Conservation (phyloP, 1,140 invertebrate species). For the Muscidifurax raptorellus region DNA sequence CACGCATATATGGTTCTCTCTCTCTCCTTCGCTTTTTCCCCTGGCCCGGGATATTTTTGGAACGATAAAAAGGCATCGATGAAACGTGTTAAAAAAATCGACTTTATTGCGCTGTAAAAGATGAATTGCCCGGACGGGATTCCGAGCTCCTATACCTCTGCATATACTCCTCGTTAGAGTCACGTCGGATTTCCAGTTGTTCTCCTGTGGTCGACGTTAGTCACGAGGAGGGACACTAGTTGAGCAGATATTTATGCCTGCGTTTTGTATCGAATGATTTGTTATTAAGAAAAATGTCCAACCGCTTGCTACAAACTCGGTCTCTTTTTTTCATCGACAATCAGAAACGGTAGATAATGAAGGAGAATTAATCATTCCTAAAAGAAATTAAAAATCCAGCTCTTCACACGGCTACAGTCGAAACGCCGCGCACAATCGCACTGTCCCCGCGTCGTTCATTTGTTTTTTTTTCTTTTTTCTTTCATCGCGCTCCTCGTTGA, state of each 20-base stretch:
- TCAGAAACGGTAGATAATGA: too few species aligned
- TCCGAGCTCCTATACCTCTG: not conserved
- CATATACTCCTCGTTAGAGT: constrained; percentile 6
- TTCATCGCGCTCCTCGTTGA: not conserved
- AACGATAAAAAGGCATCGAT: constrained; percentile 44
- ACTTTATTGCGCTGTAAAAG: constrained; percentile 12
- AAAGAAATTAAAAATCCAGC: too few species aligned
- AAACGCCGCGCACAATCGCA: too few species aligned
- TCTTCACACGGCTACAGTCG: not conserved
- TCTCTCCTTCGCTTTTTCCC: constrained; percentile 22
- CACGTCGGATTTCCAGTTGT: constrained; percentile 1
- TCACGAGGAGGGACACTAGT: not conserved
- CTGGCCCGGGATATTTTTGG: constrained; percentile 43
- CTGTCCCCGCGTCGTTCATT: too few species aligned
- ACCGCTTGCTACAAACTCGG: too few species aligned
- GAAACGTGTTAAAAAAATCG: constrained; percentile 18
- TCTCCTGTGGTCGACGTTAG: constrained; percentile 16
- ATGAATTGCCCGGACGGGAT: not conserved
- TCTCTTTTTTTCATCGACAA: too few species aligned
- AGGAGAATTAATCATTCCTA: too few species aligned
- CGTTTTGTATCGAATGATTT: too few species aligned
- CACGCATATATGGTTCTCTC: constrained; percentile 62
- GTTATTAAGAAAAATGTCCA: too few species aligned
- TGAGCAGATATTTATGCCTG: not conserved
- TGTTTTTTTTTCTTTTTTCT: too few species aligned